Percentiles rank a stretch among this genome's conserved stretches.
Conservation (phyloP, 2,888 invertebrate genomes). For the Dynastes tityus region DNA sequence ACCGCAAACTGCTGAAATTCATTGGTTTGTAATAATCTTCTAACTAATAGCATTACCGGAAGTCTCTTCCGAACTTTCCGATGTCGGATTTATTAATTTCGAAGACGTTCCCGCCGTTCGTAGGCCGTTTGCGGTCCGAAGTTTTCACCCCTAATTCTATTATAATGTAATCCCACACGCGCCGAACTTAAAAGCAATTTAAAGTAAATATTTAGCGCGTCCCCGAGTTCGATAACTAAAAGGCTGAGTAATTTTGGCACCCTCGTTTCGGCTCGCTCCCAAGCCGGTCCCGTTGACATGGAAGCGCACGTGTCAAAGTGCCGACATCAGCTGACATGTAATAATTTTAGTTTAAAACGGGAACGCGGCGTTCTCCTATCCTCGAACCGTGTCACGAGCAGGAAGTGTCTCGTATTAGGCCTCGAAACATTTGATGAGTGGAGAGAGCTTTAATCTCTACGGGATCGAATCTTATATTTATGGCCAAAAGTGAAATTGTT, state of each 20-base stretch:
- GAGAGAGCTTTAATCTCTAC: conserved; percentile 19
- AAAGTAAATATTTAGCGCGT: conserved; percentile 55
- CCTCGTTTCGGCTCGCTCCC: conserved; percentile 40
- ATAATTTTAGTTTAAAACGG: conserved; percentile 60
- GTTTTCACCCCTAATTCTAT: conserved; percentile 47
- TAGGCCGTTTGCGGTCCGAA: conserved; percentile 42
- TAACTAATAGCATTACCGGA: conserved; percentile 1
- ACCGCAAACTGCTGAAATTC: conserved; percentile 17
- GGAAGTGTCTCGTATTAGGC: conserved; percentile 50
- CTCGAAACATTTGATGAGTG: background rate
- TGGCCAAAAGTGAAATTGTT: background rate
- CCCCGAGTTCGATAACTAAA: conserved; percentile 54
- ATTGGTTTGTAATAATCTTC: conserved; percentile 10
- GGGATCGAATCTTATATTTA: background rate
- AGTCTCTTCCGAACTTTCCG: conserved; percentile 3
- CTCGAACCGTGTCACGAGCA: conserved; percentile 57
- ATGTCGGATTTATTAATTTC: conserved; percentile 29
- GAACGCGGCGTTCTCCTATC: conserved; percentile 56
- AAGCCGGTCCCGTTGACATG: conserved; percentile 50
- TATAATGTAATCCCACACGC: conserved; percentile 47
- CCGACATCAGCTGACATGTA: conserved; percentile 60
- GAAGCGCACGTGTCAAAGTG: conserved; percentile 59
- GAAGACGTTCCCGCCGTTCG: conserved; percentile 17
- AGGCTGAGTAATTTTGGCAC: conserved; percentile 53
- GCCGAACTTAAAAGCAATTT: conserved; percentile 52